phyloP scores from a whole-genome alignment of 2,113 vertebrate genomes.

The Hypocryptadius cinnamomeus region DNA sequence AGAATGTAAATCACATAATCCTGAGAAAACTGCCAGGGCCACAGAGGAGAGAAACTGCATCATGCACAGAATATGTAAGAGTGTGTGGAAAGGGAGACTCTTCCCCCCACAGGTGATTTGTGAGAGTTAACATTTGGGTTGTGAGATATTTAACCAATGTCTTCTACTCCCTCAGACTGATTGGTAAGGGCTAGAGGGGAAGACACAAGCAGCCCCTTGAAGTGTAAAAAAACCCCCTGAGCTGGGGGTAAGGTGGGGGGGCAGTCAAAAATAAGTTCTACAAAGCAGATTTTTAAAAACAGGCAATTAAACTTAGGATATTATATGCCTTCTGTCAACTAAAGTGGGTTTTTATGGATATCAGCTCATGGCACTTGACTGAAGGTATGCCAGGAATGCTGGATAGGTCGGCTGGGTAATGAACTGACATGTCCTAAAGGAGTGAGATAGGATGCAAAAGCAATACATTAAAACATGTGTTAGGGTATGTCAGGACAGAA shows the following conservation, averaged over 20 bases:
- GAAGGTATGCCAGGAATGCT: constrained; percentile 46
- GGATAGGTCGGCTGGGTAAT: not conserved
- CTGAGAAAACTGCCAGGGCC: not conserved
- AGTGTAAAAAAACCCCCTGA: not conserved
- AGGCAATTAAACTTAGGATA: not conserved
- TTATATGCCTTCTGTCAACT: not conserved
- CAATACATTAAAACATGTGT: not conserved
- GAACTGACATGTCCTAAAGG: constrained; percentile 5
- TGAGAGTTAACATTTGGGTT: not conserved
- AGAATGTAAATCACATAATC: not conserved
- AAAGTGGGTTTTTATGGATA: constrained; percentile 45
- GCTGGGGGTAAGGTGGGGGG: not conserved
- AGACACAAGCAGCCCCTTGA: not conserved
- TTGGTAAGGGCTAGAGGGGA: not conserved
- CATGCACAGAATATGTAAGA: not conserved
- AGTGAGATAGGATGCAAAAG: not conserved
- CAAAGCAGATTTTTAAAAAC: not conserved
- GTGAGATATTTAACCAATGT: not conserved
- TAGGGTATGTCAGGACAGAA: not conserved
- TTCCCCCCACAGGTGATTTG: not conserved
- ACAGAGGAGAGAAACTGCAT: not conserved
- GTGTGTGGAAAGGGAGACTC: not conserved
- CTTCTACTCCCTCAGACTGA: not conserved
- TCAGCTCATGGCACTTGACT: not conserved
- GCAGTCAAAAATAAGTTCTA: not conserved